Evolutionary conservation across 2,113 vertebrate species (phyloP), one percentile per base, ranked within the genome.

Genomic region (Bubo blakistoni): DNA sequence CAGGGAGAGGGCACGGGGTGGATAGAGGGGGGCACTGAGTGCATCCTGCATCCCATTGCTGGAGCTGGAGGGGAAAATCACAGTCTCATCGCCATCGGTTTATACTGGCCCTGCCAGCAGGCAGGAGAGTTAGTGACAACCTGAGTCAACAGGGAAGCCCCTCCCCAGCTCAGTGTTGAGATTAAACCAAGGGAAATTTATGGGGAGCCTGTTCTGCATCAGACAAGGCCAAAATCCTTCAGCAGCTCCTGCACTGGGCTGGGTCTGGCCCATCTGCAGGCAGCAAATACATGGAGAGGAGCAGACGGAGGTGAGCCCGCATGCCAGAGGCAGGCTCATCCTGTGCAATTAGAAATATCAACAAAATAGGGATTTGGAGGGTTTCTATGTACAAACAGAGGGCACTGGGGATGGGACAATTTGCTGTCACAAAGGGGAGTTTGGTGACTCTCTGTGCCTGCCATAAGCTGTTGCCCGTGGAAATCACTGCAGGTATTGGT

Each of bases 161-260:
- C 38, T 8, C 62, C 61, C 36, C 57, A 30, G 66, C 52, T 71
- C 71, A 67, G 19, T 2, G 0, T 3, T 2, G 5, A 92, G 74
- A 61, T 71, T 58, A 71, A 91, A 72, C 38, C 52, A 26, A 40
- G 17, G 29, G 26, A 82, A 80, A 91, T 85, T 57, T n/a, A 42
- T 18, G 40, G 54, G 34, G 44, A 91, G 40, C 16, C 22, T 61
- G 34, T 49, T 86, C 38, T 66, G 40, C 34, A n/a, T 18, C 79
- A 85, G 36, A 58, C 9, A 36, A 38, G 57, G n/a, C 47, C 90
- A 67, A 85, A 92, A 74, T 72, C 24, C 32, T 57, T 38, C 10
- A 2, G 42, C 42, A 72, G 67, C n/a, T 76, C 61, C 76, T 1
- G 0, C 0, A 0, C 24, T 58, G 80, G 51, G 14, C 34, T 58